A percentile compares a stretch with the other conserved stretches of the same genome.
Evolutionary conservation across 2,888 invertebrate genomes (phyloP).

Genomic region (Drosophila buzzatii): DNA sequence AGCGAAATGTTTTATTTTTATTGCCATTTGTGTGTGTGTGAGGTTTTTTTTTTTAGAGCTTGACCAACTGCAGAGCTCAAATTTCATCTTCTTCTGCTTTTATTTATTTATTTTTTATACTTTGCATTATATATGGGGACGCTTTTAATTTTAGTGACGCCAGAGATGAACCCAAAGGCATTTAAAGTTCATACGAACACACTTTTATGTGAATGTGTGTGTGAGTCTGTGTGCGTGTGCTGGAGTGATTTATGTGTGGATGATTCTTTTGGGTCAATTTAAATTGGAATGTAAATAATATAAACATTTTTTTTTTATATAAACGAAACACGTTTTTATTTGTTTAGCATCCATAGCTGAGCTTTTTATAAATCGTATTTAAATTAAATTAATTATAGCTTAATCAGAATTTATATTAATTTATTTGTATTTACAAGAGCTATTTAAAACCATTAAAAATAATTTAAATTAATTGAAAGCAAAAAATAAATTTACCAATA

Average conservation of each 20-base stretch:
- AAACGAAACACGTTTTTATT: neutral
- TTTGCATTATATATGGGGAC: constrained; percentile 38
- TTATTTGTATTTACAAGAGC: neutral
- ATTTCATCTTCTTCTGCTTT: neutral
- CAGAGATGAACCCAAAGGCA: constrained; percentile 33
- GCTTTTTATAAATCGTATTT: neutral
- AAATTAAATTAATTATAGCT: neutral
- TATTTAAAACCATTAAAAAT: neutral
- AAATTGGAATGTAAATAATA: neutral
- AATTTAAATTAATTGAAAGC: neutral
- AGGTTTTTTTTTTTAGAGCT: neutral
- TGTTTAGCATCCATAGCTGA: neutral
- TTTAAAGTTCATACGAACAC: constrained; percentile 2
- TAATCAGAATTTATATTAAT: neutral
- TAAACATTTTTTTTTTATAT: constrained; percentile 10
- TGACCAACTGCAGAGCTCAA: constrained; percentile 15
- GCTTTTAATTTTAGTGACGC: constrained; percentile 60
- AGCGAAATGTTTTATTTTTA: constrained; percentile 47
- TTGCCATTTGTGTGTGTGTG: constrained; percentile 45
- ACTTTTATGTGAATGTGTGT: neutral
- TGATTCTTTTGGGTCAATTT: constrained; percentile 5
- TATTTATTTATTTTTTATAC: constrained; percentile 11
- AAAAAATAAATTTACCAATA: neutral
- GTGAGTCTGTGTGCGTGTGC: neutral
- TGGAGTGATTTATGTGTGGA: neutral